These are phyloP conservation scores for Verasper variegatus DNA, from an alignment of 2,113 vertebrate species.

Conservation along the genomic window DNA sequence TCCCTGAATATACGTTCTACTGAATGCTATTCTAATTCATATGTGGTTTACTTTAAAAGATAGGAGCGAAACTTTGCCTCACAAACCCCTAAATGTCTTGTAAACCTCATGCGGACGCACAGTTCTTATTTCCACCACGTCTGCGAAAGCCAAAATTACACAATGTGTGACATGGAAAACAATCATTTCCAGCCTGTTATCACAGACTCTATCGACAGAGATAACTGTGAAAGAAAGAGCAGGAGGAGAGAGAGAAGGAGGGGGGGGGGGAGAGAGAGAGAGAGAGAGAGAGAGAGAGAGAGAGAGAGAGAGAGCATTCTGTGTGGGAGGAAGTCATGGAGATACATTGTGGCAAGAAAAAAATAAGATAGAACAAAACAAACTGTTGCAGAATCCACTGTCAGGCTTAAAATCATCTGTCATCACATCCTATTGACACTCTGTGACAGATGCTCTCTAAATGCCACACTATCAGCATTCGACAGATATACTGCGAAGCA, in stretches of 20 bases:
- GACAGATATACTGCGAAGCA: conserved; percentile 32
- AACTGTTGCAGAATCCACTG: conserved; percentile 33
- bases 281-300: conserved; percentile 31
- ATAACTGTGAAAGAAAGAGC: conserved; percentile 41
- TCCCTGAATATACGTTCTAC: no score
- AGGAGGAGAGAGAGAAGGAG: conserved; percentile 19
- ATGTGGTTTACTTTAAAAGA: neutral
- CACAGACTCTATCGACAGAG: conserved; percentile 31
- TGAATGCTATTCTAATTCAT: no score
- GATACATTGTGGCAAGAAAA: conserved; percentile 49
- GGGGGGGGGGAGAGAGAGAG: conserved; percentile 30
- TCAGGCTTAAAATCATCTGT: conserved; percentile 66
- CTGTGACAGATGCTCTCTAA: conserved; percentile 58
- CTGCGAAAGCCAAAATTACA: conserved; percentile 11
- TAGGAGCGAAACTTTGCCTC: neutral
- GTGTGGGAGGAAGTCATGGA: conserved; percentile 68
- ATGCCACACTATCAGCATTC: conserved; percentile 53
- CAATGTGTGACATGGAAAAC: conserved; percentile 21
- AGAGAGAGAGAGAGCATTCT: conserved; percentile 32
- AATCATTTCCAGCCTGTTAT: conserved; percentile 36
- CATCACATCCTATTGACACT: conserved; percentile 47
- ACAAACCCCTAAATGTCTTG: neutral
- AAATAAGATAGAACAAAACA: conserved; percentile 38
- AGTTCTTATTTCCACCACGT: conserved; percentile 2
- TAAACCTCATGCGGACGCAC: neutral